Evolutionary conservation across 1,140 invertebrate species (phyloP).

Genomic region (Rhynchophorus ferrugineus): DNA sequence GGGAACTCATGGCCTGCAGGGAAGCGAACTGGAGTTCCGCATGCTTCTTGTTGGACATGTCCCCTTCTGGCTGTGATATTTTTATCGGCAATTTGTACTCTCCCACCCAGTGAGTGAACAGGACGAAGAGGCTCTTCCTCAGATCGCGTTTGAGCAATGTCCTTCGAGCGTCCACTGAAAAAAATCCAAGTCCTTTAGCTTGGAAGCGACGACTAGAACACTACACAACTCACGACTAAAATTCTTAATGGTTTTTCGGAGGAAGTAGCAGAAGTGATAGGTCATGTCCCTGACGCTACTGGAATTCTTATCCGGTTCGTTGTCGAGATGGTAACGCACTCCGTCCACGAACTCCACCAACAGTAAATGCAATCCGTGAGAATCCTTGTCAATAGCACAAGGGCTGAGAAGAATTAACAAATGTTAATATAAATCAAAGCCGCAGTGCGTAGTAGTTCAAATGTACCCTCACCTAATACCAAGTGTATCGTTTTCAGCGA

Average conservation of each 20-base stretch:
- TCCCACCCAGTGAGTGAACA: constrained; percentile 92
- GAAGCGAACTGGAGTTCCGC: constrained; percentile 62
- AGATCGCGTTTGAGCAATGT: constrained; percentile 81
- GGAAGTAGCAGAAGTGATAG: constrained; percentile 89
- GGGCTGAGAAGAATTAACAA: constrained; percentile 48
- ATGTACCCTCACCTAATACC: constrained; percentile 50
- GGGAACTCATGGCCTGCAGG: constrained; percentile 84
- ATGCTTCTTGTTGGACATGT: constrained; percentile 42
- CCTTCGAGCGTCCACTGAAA: constrained; percentile 77
- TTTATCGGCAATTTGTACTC: constrained; percentile 53
- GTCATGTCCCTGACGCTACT: constrained; percentile 75
- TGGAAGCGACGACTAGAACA: background rate
- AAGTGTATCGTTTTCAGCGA: constrained; percentile 89
- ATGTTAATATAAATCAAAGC: background rate
- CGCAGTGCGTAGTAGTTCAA: too few relatives aligned
- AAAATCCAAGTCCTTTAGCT: constrained; percentile 16
- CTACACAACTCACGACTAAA: constrained; percentile 67
- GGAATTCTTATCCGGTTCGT: constrained; percentile 83
- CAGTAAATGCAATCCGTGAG: constrained; percentile 72
- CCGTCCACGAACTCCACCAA: constrained; percentile 95
- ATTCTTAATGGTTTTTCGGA: constrained; percentile 87
- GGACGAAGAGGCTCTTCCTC: constrained; percentile 76
- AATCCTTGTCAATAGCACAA: constrained; percentile 75
- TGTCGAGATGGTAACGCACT: constrained; percentile 81
- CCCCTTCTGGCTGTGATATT: constrained; percentile 25